phyloP scores from a whole-genome alignment of 2,888 invertebrate genomes.

The Eupithecia abbreviata region DNA sequence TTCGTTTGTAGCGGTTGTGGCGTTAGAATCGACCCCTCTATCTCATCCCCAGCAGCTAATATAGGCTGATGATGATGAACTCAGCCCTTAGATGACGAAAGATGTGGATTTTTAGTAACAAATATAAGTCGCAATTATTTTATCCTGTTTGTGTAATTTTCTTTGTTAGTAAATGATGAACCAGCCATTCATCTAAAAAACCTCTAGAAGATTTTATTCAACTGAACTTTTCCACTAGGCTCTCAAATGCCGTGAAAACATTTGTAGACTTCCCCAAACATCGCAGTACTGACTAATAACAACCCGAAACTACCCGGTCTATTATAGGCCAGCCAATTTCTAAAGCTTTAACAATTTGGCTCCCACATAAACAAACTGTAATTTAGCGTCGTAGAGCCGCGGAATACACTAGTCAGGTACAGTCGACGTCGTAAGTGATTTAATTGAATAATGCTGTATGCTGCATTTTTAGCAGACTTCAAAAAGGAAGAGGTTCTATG shows the following conservation, averaged over 20 bases:
- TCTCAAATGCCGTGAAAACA: conserved; percentile 9
- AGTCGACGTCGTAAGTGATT: conserved; percentile 18
- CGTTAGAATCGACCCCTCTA: not conserved
- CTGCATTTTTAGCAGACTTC: no score
- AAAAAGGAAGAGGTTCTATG: no score
- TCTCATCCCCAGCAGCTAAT: no score
- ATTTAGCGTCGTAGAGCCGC: conserved; percentile 34
- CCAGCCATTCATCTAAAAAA: no score
- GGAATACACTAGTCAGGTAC: conserved; percentile 23
- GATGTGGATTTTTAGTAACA: no score
- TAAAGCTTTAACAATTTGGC: conserved; percentile 38
- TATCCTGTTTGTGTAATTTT: no score
- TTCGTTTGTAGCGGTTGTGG: not conserved
- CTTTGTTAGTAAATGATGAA: no score
- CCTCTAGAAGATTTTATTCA: not conserved
- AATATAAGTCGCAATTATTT: no score
- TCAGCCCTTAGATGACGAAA: no score
- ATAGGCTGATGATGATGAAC: no score
- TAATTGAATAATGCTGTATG: not conserved
- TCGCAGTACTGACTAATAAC: conserved; percentile 9
- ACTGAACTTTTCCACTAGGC: not conserved
- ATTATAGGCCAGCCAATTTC: conserved; percentile 35
- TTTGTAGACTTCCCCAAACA: not conserved
- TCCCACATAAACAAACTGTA: conserved; percentile 39
- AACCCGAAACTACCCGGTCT: conserved; percentile 21